Evolutionary conservation across 2,113 vertebrate species (phyloP), one percentile per base, ranked within the genome.

Genomic region (Lepus americanus): DNA sequence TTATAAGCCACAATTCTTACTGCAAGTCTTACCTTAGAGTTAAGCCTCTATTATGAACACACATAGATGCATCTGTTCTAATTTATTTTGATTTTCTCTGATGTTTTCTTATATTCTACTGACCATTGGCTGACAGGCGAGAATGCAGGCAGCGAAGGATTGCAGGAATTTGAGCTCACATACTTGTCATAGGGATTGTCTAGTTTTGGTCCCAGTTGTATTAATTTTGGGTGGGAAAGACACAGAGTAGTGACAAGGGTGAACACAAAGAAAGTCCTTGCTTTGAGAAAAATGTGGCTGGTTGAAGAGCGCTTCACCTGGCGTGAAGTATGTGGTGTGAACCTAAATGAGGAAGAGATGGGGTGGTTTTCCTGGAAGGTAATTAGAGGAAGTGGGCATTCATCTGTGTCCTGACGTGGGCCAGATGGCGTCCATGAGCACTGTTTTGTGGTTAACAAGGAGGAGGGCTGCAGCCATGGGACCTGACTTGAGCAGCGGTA

Each of bases 401-500:
- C 79, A 61, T 70, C 70, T 96, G 90, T 85, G 92, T 94, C 94
- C n/a, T 64, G 27, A 86, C 23, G 14, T 23, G 66, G 73, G 31
- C 33, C 25, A 5, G 72, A 73, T 63, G 88, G 79, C 73, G 6
- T 77, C 51, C 11, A 2, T 4, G 22, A 61, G 20, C 72, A 22
- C 70, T 22, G 44, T 77, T 61, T 31, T 79, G 64, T 89, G 74
- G 86, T 51, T 97, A 97, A 95, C 31, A 59, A 95, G 93, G 79
- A 79, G 22, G 89, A 95, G 74, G 66, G 69, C 44, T 69, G 59
- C 14, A 67, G 96, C 79, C 10, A 74, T 25, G 90, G 72, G 89
- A 84, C 36, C 33, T 1, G 1, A 19, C 67, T 49, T 36, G 19
- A 63, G 69, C 84, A 59, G 79, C 51, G 13, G 78, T 83, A 66